These are phyloP conservation scores for Drosophila neocordata DNA, from an alignment of 1,140 invertebrate genomes.

Conservation along the genomic window DNA sequence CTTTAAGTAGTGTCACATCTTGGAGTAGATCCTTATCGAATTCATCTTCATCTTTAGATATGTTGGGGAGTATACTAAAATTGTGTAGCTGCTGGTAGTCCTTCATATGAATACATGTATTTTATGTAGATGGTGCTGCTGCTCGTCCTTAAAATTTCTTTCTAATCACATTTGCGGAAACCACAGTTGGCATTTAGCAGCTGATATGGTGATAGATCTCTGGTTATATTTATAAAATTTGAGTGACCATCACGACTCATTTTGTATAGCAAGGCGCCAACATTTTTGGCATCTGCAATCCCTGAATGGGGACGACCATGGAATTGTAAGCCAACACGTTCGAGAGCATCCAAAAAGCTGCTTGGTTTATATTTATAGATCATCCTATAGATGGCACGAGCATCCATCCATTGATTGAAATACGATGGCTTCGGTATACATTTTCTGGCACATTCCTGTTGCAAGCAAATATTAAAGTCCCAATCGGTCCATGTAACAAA, in stretches of 20 bases:
- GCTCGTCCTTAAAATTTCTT: too few species aligned
- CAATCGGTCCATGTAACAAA: constrained; percentile 83
- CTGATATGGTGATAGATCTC: constrained; percentile 45
- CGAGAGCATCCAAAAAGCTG: constrained; percentile 83
- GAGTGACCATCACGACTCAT: constrained; percentile 83
- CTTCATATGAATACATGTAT: too few species aligned
- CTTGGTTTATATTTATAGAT: constrained; percentile 76
- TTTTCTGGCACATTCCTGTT: constrained; percentile 82
- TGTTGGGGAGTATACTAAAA: too few species aligned
- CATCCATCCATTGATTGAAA: constrained; percentile 82
- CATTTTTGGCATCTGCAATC: constrained; percentile 85
- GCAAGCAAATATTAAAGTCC: constrained; percentile 82
- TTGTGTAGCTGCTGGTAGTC: too few species aligned
- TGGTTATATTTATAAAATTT: constrained; percentile 78
- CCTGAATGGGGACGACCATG: constrained; percentile 85
- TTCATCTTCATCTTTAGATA: too few species aligned
- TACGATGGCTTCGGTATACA: constrained; percentile 58
- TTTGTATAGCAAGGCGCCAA: constrained; percentile 84
- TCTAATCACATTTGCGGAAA: too few species aligned
- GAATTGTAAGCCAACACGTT: constrained; percentile 84
- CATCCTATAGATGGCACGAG: constrained; percentile 70
- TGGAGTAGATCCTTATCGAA: too few species aligned
- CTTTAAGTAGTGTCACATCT: too few species aligned
- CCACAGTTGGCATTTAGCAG: background rate
- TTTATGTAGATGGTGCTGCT: too few species aligned